Evolutionary conservation across 2,888 invertebrate genomes (phyloP).

Genomic region (Vannuccia rotundouncinata): DNA sequence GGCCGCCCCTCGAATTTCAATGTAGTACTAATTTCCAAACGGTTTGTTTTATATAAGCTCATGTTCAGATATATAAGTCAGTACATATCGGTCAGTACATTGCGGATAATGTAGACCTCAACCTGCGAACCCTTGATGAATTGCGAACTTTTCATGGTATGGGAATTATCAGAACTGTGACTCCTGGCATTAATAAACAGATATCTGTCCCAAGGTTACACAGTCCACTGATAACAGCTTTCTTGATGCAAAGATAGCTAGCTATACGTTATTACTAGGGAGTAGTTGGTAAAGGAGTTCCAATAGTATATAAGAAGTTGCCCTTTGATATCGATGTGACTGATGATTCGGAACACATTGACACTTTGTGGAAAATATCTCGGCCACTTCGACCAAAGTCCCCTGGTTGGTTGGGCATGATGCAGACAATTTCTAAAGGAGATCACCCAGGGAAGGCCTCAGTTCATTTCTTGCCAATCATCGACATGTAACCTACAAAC

Average conservation of each 20-base stretch:
- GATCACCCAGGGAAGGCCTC: constrained; percentile 42
- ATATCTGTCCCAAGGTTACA: neutral
- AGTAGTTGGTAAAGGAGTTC: neutral
- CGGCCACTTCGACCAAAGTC: neutral
- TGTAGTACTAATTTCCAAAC: no score
- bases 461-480: constrained; percentile 43
- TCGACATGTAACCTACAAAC: constrained; percentile 43
- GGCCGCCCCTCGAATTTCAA: no score
- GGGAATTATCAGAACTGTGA: neutral
- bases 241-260: neutral
- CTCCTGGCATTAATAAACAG: neutral
- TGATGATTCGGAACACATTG: neutral
- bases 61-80: no score
- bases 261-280: no score
- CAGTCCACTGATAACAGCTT: constrained; percentile 1
- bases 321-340: neutral
- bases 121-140: constrained; percentile 5
- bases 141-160: neutral
- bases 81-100: neutral
- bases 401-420: constrained; percentile 42
- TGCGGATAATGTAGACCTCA: neutral
- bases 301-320: neutral
- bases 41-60: no score
- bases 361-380: constrained; percentile 17
- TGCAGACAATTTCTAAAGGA: constrained; percentile 41